Percentiles rank a stretch among this genome's conserved stretches.
Evolutionary conservation across 2,888 invertebrate species (phyloP).

Genomic region (Mythimna ferrago): DNA sequence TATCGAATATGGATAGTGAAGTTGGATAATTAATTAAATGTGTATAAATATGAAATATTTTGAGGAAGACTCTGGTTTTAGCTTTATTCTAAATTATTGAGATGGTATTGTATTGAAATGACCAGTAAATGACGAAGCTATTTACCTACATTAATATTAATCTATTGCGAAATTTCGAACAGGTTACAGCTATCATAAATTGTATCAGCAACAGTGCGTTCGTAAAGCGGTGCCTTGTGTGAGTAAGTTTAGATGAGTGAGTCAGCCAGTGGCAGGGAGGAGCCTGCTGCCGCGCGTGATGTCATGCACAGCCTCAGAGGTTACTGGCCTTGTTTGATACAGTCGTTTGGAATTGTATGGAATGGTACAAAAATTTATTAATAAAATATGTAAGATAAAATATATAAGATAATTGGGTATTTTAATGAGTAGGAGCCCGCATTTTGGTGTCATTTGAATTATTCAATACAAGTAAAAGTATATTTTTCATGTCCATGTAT

Average conservation of each 20-base stretch:
- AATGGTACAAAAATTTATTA: conserved; percentile 63
- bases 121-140: conserved; percentile 52
- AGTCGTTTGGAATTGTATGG: conserved; percentile 67
- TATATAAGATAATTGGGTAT: conserved; percentile 62
- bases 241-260: conserved; percentile 59
- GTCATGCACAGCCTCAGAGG: conserved; percentile 61
- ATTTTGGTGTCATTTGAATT: conserved; percentile 49
- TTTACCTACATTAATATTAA: conserved; percentile 51
- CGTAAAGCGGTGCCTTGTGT: conserved; percentile 61
- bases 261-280: conserved; percentile 65
- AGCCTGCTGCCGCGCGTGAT: conserved; percentile 57
- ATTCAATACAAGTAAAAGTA: conserved; percentile 39
- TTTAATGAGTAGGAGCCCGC: conserved; percentile 47
- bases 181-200: conserved; percentile 52
- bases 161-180: conserved; percentile 51
- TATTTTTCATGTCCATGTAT: conserved; percentile 53
- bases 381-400: conserved; percentile 63
- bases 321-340: conserved; percentile 71
- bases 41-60: conserved; percentile 56
- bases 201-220: conserved; percentile 44
- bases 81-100: conserved; percentile 83
- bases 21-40: conserved; percentile 56
- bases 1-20: conserved; percentile 67
- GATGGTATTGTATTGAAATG: conserved; percentile 57
- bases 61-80: conserved; percentile 80